Evolutionary conservation across 2,888 invertebrate genomes (phyloP).

Genomic region (Merodon equestris): DNA sequence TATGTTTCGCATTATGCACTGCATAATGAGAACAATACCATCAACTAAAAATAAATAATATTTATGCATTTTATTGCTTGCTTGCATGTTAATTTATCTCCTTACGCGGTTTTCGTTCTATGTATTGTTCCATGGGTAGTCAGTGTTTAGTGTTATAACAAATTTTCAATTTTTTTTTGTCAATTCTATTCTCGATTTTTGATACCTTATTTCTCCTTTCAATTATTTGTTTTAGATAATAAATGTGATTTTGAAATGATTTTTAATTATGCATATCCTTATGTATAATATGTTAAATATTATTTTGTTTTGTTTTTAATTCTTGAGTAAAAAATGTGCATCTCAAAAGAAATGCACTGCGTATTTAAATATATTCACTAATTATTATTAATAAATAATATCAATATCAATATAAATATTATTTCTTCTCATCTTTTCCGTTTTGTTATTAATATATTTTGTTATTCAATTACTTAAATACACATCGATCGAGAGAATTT

Average conservation of each 20-base stretch:
- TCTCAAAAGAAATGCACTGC: constrained; percentile 72
- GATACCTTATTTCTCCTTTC: constrained; percentile 7
- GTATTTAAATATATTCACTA: constrained; percentile 69
- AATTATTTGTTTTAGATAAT: constrained; percentile 62
- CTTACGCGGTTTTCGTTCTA: constrained; percentile 19
- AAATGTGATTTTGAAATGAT: constrained; percentile 61
- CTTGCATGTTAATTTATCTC: constrained; percentile 19
- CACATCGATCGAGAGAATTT: too few species aligned
- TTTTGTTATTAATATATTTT: constrained; percentile 10
- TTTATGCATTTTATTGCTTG: constrained; percentile 68
- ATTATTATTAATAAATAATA: constrained; percentile 68
- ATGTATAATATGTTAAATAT: constrained; percentile 60
- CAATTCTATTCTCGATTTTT: too few species aligned
- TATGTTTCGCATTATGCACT: constrained; percentile 67
- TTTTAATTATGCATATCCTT: constrained; percentile 59
- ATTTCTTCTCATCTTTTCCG: constrained; percentile 25
- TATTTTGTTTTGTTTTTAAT: constrained; percentile 22
- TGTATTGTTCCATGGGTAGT: background rate
- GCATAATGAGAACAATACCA: constrained; percentile 67
- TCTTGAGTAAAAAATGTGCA: constrained; percentile 70
- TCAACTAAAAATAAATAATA: constrained; percentile 63
- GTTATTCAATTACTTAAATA: constrained; percentile 44
- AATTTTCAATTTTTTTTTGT: too few species aligned
- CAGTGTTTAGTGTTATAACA: too few species aligned
- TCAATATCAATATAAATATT: constrained; percentile 65